phyloP scores from a whole-genome alignment of 2,888 invertebrate genomes.

The Sicus ferrugineus region DNA sequence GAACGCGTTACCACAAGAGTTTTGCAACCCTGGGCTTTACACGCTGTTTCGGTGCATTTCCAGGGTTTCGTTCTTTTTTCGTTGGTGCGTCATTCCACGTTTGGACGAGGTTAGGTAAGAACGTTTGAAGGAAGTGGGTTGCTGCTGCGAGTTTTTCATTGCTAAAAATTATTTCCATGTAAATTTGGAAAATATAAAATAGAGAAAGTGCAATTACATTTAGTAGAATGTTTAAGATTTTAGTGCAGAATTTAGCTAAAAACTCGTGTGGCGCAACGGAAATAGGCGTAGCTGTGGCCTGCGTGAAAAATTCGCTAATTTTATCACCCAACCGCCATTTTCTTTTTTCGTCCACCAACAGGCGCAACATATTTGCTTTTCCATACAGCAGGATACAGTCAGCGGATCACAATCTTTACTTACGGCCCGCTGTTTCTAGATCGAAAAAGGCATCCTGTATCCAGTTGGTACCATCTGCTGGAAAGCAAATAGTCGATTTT shows the following conservation, averaged over 20 bases:
- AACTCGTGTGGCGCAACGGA: slow-evolving; percentile 47
- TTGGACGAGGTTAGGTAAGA: slow-evolving; percentile 65
- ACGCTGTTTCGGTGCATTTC: not conserved
- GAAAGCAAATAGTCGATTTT: slow-evolving; percentile 18
- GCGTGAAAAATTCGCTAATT: slow-evolving; percentile 58
- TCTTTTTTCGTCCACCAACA: slow-evolving; percentile 60
- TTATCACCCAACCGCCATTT: slow-evolving; percentile 57
- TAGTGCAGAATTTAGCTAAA: slow-evolving; percentile 55
- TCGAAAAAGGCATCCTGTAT: not conserved
- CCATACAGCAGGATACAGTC: slow-evolving; percentile 37
- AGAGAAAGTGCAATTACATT: slow-evolving; percentile 14
- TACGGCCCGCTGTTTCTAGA: not conserved
- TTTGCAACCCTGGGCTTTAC: not conserved
- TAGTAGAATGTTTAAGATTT: slow-evolving; percentile 45
- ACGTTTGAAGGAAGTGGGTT: slow-evolving; percentile 47
- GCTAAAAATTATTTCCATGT: slow-evolving; percentile 31
- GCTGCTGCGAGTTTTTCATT: slow-evolving; percentile 48
- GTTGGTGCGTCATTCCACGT: slow-evolving; percentile 54
- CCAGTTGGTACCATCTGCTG: slow-evolving; percentile 10
- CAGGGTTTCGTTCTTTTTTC: slow-evolving; percentile 15
- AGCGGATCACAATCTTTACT: slow-evolving; percentile 13
- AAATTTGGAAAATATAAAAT: slow-evolving; percentile 27
- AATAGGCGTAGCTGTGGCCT: slow-evolving; percentile 43
- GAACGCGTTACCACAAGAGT: no score
- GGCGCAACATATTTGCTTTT: slow-evolving; percentile 54